Evolutionary conservation across 64 coral and sea anemone genomes (phyloP), one percentile per base, ranked within the genome.

Genomic region (Montipora capricornis): DNA sequence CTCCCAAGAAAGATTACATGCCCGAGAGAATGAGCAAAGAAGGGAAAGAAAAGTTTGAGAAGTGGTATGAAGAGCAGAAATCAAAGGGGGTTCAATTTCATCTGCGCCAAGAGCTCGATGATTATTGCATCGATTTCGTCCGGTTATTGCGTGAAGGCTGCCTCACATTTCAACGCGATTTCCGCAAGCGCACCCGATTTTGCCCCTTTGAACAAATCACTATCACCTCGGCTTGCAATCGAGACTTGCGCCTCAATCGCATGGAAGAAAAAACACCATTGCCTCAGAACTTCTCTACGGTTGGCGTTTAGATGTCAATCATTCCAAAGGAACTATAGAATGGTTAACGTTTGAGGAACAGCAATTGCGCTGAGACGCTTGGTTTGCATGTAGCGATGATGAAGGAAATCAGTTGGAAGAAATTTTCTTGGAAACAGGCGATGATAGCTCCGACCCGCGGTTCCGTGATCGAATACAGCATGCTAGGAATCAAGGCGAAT

Each of bases 221-320:
- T 0, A 94, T 94, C 17, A 86, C 92, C 12, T 89, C 86, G 7
- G 86, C 78, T 1, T 89, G 86, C 10, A 94, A 94, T 49, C 44
- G 68, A 13, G 92, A 89, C 7, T 83, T 82, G 10, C 44, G 92
- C 0, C 52, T 70, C 0, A 52, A 81, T 5, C 80, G 88, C 75
- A 84, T 45, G 82, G 58, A 85, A 46, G 81, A 14, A 22, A 22
- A 14, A 6, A 64, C 11, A 84, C 55, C 81, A 84, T 22, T 26
- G 86, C 67, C 49, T 88, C 67, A 67, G 49, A 74, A 74, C 46
- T 14, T 7, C 15, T 74, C 17, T 49, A 74, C 86, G 67, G 86
- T 4, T 88, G 86, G 86, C 69, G 67, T 8, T 53, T 53, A 53
- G 51, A 53, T 53, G 51, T 53, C 51, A 53, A 53, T 53, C 51